Evolutionary conservation across 2,797 vertebrate species (phyloP).

Genomic region (Sebastes alutus): DNA sequence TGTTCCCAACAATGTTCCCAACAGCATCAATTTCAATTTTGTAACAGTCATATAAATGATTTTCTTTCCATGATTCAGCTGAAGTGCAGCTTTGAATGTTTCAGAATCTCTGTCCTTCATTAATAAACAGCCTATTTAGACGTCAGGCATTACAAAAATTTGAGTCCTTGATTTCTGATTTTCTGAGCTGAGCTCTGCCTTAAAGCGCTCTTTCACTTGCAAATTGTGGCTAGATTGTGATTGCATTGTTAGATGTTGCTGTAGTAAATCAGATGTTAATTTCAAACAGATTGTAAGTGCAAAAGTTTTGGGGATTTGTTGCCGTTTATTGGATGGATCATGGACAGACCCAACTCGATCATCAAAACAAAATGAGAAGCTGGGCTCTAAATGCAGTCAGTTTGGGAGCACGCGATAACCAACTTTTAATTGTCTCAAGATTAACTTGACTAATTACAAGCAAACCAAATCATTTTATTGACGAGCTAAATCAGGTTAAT

Average conservation of each 20-base stretch:
- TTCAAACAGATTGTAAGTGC: neutral
- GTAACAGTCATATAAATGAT: neutral
- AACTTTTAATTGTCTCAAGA: neutral
- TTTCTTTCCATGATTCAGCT: neutral
- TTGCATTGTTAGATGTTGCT: neutral
- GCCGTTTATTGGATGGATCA: neutral
- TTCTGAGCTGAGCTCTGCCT: neutral
- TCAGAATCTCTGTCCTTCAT: neutral
- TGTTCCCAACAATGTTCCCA: neutral
- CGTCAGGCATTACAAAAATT: neutral
- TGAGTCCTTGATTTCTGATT: neutral
- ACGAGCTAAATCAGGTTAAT: neutral
- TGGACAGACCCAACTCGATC: neutral
- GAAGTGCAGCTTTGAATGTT: neutral
- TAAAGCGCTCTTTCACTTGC: neutral
- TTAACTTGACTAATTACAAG: neutral
- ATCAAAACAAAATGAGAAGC: neutral
- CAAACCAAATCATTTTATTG: neutral
- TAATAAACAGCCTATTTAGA: neutral
- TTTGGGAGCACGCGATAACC: neutral
- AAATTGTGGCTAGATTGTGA: neutral
- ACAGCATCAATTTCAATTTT: neutral
- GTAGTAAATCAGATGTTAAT: conserved; percentile 3
- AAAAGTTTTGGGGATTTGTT: neutral
- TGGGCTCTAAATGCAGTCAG: neutral